These are phyloP conservation scores for Tenualosa ilisha DNA, from an alignment of 2,797 vertebrate genomes.

Conservation along the genomic window DNA sequence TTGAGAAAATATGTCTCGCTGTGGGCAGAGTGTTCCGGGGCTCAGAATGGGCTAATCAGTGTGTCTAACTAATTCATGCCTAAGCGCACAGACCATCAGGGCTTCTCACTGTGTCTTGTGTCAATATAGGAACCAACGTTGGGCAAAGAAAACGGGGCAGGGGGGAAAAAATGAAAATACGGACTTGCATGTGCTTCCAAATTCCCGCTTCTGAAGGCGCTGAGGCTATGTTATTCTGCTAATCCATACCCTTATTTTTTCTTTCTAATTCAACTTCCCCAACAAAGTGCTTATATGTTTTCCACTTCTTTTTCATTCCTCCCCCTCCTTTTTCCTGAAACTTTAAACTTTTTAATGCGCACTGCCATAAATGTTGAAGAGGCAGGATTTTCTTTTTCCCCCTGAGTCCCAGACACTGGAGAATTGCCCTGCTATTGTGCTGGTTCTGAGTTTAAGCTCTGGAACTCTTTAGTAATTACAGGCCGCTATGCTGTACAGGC, in stretches of 20 bases:
- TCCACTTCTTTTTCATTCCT: conserved; percentile 43
- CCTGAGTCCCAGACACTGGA: conserved; percentile 48
- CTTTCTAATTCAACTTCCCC: conserved; percentile 3
- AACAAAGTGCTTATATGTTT: conserved; percentile 52
- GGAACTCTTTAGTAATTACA: conserved; percentile 51
- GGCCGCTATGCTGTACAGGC: conserved; percentile 34
- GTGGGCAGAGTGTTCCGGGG: conserved; percentile 48
- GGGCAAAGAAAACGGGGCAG: neutral
- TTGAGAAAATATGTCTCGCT: conserved; percentile 52
- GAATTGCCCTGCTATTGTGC: conserved; percentile 51
- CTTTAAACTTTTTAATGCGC: conserved; percentile 50
- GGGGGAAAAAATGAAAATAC: conserved; percentile 24
- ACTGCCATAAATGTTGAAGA: conserved; percentile 47
- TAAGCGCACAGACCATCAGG: conserved; percentile 40
- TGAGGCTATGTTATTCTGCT: neutral
- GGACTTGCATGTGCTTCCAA: conserved; percentile 30
- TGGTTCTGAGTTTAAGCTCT: conserved; percentile 38
- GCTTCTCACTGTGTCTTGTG: conserved; percentile 44
- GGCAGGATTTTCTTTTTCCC: conserved; percentile 38
- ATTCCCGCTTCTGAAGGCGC: conserved; percentile 34
- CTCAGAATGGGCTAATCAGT: conserved; percentile 49
- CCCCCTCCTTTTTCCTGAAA: conserved; percentile 35
- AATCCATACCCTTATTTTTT: conserved; percentile 6
- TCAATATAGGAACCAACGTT: conserved; percentile 33
- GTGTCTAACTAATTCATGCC: conserved; percentile 49